A percentile compares a stretch with the other conserved stretches of the same genome.
These are phyloP conservation scores for Melipona beecheii DNA, from an alignment of 2,888 invertebrate species.

Conservation along the genomic window DNA sequence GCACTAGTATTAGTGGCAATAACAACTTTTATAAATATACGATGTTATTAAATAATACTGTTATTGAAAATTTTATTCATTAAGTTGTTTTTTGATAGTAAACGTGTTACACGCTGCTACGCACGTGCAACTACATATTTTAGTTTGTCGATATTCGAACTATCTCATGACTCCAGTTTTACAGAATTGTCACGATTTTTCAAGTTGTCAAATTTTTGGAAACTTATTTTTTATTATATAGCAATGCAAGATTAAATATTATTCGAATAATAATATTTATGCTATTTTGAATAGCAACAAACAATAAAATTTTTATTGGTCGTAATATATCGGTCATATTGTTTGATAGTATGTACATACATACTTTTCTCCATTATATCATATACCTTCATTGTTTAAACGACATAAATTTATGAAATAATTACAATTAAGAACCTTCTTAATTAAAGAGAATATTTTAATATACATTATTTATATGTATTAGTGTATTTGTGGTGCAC, in stretches of 20 bases:
- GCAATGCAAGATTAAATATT: not conserved
- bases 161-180: not conserved
- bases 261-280: not conserved
- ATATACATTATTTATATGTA: not conserved
- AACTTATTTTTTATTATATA: not conserved
- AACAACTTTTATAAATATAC: too few relatives aligned
- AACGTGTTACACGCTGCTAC: not conserved
- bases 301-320: not conserved
- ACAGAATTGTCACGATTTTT: not conserved
- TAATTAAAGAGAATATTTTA: not conserved
- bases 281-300: not conserved
- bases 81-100: not conserved
- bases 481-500: not conserved
- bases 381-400: constrained; percentile 1
- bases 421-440: not conserved
- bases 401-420: not conserved
- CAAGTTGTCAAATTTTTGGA: not conserved
- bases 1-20: too few relatives aligned
- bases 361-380: not conserved
- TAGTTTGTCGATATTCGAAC: not conserved
- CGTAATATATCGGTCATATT: not conserved
- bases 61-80: not conserved
- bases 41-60: not conserved
- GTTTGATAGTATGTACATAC: not conserved
- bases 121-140: not conserved